A percentile compares a stretch with the other conserved stretches of the same genome.
Conservation (phyloP, 2,113 vertebrate species). For the Pygathrix nemaeus region DNA sequence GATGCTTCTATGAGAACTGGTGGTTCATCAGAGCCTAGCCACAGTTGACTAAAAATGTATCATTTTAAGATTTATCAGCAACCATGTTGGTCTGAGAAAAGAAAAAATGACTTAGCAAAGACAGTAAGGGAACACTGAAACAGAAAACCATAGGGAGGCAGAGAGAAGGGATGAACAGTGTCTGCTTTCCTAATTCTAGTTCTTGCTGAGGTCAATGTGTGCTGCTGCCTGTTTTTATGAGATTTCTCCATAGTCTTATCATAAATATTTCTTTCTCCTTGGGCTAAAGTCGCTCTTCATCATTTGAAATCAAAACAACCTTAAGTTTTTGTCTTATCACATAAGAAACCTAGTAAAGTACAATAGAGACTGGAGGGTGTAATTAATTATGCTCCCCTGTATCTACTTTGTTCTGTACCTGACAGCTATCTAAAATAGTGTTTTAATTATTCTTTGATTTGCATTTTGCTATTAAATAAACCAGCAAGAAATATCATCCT, state of each 20-base stretch:
- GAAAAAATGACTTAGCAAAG: neutral
- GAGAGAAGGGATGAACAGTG: neutral
- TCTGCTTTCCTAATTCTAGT: neutral
- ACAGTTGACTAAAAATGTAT: neutral
- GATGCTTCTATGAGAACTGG: neutral
- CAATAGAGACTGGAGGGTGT: constrained; percentile 6
- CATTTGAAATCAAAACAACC: constrained; percentile 31
- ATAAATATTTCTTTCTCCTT: neutral
- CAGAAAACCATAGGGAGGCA: neutral
- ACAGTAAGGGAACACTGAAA: neutral
- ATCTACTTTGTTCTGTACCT: constrained; percentile 17
- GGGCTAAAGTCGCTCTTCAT: neutral
- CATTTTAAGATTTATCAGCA: neutral
- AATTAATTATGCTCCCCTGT: constrained; percentile 49
- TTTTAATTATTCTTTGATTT: constrained; percentile 71
- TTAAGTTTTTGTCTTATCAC: constrained; percentile 40
- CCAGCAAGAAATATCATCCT: neutral
- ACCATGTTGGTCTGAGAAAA: neutral
- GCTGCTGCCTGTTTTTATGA: neutral
- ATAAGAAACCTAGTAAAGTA: constrained; percentile 45
- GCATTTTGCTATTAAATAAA: constrained; percentile 42
- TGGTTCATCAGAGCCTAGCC: neutral
- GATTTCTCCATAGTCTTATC: neutral
- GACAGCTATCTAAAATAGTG: constrained; percentile 47
- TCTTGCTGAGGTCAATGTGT: neutral